Evolutionary conservation across 2,797 vertebrate genomes (phyloP).

Genomic region (Hyperoplus immaculatus): DNA sequence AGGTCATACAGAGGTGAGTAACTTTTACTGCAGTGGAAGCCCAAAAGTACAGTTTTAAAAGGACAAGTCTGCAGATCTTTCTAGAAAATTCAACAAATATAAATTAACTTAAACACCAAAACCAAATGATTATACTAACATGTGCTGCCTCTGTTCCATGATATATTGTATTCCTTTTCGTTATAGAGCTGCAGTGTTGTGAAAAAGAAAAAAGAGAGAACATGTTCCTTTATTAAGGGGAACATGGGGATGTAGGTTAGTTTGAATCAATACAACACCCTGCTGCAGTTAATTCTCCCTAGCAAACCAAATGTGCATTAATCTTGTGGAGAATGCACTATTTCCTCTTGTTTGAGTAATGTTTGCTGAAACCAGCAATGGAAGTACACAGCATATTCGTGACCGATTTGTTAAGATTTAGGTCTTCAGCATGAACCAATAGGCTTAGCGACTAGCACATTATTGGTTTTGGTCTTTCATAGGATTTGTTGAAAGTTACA

Average conservation of each 20-base stretch:
- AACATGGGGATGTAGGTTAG: background rate
- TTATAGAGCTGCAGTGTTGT: background rate
- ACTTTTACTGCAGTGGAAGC: conserved; percentile 64
- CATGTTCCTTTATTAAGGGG: background rate
- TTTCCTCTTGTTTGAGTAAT: background rate
- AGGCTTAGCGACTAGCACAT: background rate
- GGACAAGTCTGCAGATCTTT: background rate
- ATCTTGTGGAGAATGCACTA: background rate
- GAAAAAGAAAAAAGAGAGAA: background rate
- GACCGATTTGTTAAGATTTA: conserved; percentile 13
- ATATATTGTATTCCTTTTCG: background rate
- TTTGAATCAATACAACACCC: background rate
- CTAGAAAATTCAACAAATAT: background rate
- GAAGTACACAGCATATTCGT: background rate
- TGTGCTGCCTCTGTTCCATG: background rate
- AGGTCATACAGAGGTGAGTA: conserved; percentile 64
- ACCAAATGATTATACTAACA: background rate
- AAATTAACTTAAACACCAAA: background rate
- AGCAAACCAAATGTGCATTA: background rate
- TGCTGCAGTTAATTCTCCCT: conserved; percentile 3
- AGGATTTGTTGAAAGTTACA: background rate
- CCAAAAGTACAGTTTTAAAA: background rate
- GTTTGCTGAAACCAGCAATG: background rate
- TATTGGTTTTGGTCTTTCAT: conserved; percentile 12
- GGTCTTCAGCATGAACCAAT: background rate